Conservation (phyloP, 2,113 vertebrate genomes). For the Ploceus nigricollis region DNA sequence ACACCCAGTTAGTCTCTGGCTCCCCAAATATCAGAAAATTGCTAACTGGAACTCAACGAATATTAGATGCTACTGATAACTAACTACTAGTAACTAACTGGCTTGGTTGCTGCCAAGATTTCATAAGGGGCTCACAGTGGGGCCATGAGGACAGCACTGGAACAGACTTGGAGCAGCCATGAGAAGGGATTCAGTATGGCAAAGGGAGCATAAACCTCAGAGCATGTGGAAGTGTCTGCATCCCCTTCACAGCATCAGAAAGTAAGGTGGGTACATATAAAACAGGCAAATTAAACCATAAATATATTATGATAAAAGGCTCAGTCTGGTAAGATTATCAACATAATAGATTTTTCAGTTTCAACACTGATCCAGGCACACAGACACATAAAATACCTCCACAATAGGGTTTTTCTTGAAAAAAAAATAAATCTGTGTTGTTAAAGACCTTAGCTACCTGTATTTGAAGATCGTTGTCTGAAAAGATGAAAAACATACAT, state of each 20-base stretch:
- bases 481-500: conserved; percentile 76
- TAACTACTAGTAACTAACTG: background rate
- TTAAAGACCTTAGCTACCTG: conserved; percentile 60
- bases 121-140: background rate
- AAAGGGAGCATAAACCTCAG: background rate
- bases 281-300: background rate
- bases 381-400: background rate
- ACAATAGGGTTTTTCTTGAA: background rate
- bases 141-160: background rate
- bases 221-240: background rate
- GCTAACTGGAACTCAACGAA: background rate
- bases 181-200: background rate
- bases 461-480: conserved; percentile 70
- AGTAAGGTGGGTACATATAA: background rate
- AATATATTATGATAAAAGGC: background rate
- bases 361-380: background rate
- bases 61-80: background rate
- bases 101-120: background rate
- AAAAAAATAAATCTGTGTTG: background rate
- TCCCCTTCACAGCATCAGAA: background rate
- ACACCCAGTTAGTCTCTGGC: background rate
- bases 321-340: background rate
- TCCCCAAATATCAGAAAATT: background rate
- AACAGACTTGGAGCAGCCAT: background rate
- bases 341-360: background rate